Base-by-base conservation (phyloP, 2,113 vertebrate species). In the Connochaetes taurinus region DNA sequence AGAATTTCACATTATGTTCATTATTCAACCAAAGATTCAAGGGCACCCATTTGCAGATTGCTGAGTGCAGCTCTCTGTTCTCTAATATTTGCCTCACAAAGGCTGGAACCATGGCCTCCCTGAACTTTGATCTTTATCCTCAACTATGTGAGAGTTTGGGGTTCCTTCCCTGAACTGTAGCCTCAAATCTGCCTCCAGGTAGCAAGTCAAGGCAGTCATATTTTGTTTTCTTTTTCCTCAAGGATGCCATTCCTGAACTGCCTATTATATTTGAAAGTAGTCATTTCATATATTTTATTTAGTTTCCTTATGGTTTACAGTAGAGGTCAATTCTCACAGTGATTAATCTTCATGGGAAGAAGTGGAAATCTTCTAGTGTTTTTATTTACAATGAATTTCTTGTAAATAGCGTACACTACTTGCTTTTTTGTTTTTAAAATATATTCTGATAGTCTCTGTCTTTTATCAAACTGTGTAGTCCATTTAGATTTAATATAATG, bases 401-500 rank as follows among this genome's bases (percentile, higher is more conserved):
- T 67, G 15, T 47, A 93, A 62, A 50, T 16, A 82, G 55, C 16
- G 40, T 33, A 16, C 31, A 74, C 13, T 17, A 87, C 86, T 87
- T 91, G 21, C 10, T 78, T 64, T 82, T 88, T 81, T 45, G 2
- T 57, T 80, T 91, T 55, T 13, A 6, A 81, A 93, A 87, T 50
- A 29, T 88, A 89, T 25, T 89, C 78, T 86, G 80, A 81, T 21
- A 53, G 29, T 93, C 45, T 76, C 55, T 97, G n/a, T 33, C 33
- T 87, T 93, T 58, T 88, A 89, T 92, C 78, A 88, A 47, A 88
- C 12, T 84, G 43, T 90, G 78, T 90, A 78, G 36, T 87, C 17
- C 50, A 83, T 84, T 87, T 84, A 92, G 13, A 80, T 90, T 95
- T 95, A 62, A 47, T 87, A 55, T 76, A 90, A 87, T 90, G 57